Percentiles rank a stretch among this genome's conserved stretches.
Conservation (phyloP, 2,888 invertebrate genomes). For the Eudasyphora cyanicolor region DNA sequence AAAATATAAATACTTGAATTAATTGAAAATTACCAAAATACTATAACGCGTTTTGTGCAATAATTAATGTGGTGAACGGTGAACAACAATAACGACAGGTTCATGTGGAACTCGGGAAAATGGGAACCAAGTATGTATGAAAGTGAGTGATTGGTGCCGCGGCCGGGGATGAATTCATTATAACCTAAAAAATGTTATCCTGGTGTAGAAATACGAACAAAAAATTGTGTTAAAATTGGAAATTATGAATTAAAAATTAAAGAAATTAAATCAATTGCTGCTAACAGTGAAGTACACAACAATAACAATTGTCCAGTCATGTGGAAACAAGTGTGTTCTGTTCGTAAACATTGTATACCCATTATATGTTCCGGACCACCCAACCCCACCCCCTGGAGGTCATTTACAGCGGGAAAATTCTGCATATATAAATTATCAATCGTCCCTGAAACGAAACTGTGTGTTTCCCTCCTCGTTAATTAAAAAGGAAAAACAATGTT, state of each 20-base stretch:
- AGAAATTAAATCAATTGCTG: too few species aligned
- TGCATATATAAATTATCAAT: slow-evolving; percentile 12
- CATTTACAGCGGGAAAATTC: slow-evolving; percentile 22
- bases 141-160: background rate
- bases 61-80: too few species aligned
- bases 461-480: slow-evolving; percentile 10
- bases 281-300: background rate
- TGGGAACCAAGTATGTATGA: slow-evolving; percentile 4
- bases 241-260: background rate
- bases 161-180: background rate
- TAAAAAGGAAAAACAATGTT: background rate
- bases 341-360: slow-evolving; percentile 12
- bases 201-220: background rate
- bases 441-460: background rate
- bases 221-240: too few species aligned
- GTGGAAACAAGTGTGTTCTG: background rate
- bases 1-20: too few species aligned
- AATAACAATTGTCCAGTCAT: background rate
- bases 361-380: background rate
- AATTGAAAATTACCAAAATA: too few species aligned
- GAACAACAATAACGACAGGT: too few species aligned
- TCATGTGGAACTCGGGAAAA: background rate
- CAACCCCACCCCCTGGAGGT: slow-evolving; percentile 7
- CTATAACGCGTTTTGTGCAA: too few species aligned
- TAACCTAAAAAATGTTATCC: slow-evolving; percentile 7